Evolutionary conservation across 2,888 invertebrate species (phyloP).

Genomic region (Poecilus cupreus): DNA sequence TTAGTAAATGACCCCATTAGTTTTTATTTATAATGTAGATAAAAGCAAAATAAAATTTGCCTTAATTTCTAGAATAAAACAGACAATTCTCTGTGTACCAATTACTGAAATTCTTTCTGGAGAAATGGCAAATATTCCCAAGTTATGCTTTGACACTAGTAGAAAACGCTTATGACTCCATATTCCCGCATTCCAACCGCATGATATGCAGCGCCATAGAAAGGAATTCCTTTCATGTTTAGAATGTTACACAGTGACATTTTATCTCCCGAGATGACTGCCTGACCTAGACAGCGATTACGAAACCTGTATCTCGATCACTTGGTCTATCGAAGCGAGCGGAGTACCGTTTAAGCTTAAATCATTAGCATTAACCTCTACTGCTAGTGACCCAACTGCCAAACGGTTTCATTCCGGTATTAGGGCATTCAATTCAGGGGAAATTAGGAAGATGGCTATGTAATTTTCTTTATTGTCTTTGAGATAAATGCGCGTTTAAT

Average conservation of each 20-base stretch:
- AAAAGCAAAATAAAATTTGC: too few relatives aligned
- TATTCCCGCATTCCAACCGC: slow-evolving; percentile 13
- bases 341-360: not conserved
- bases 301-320: slow-evolving; percentile 10
- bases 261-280: slow-evolving; percentile 29
- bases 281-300: slow-evolving; percentile 42
- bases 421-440: not conserved
- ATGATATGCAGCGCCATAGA: not conserved
- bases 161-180: slow-evolving; percentile 26
- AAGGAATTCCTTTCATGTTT: slow-evolving; percentile 35
- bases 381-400: not conserved
- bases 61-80: too few relatives aligned
- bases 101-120: not conserved
- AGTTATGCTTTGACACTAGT: slow-evolving; percentile 25
- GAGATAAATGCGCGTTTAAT: not conserved
- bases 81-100: not conserved
- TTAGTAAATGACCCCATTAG: too few relatives aligned
- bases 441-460: slow-evolving; percentile 2
- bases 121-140: not conserved
- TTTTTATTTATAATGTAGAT: not conserved
- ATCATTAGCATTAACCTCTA: not conserved
- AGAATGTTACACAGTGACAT: slow-evolving; percentile 40
- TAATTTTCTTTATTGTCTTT: slow-evolving; percentile 9
- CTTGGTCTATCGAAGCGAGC: not conserved
- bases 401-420: not conserved